A percentile compares a stretch with the other conserved stretches of the same genome.
phyloP scores from a whole-genome alignment of 1,140 invertebrate species.

The Copidosoma floridanum region DNA sequence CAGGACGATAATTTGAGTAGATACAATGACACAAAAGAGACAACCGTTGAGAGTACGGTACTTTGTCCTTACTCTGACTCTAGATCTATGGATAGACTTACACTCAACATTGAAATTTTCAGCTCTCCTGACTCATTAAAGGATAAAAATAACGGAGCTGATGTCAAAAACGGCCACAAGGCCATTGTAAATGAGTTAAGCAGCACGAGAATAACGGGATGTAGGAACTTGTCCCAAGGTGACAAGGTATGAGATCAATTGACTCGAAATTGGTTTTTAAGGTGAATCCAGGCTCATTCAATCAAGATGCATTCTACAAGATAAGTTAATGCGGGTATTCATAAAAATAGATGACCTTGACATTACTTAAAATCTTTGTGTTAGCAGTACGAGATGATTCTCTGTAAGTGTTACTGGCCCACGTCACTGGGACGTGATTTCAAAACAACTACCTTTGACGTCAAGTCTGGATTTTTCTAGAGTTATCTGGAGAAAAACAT shows the following conservation, averaged over 20 bases:
- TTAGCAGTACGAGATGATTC: conserved; percentile 35
- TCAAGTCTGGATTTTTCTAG: too few relatives aligned
- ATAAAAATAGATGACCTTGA: conserved; percentile 33
- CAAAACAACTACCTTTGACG: too few relatives aligned
- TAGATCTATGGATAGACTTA: too few relatives aligned
- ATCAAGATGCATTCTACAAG: conserved; percentile 29
- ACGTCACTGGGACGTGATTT: conserved; percentile 25
- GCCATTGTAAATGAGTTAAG: conserved; percentile 34
- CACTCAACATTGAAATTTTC: too few relatives aligned
- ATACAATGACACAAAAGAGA: neutral
- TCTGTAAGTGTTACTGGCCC: conserved; percentile 32
- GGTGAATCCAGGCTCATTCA: conserved; percentile 12
- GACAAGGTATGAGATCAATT: conserved; percentile 34
- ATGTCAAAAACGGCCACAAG: conserved; percentile 28
- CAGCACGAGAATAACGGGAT: conserved; percentile 31
- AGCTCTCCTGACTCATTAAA: conserved; percentile 7
- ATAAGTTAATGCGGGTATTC: conserved; percentile 38
- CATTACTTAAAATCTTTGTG: conserved; percentile 35
- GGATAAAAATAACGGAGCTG: conserved; percentile 25
- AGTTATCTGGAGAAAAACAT: too few relatives aligned
- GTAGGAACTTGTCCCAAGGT: conserved; percentile 35
- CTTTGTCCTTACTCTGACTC: too few relatives aligned
- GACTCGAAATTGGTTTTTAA: conserved; percentile 52
- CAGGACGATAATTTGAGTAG: neutral
- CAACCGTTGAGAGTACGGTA: too few relatives aligned